Conservation (phyloP, 2,113 vertebrate species). For the Malurus alboscapulatus region DNA sequence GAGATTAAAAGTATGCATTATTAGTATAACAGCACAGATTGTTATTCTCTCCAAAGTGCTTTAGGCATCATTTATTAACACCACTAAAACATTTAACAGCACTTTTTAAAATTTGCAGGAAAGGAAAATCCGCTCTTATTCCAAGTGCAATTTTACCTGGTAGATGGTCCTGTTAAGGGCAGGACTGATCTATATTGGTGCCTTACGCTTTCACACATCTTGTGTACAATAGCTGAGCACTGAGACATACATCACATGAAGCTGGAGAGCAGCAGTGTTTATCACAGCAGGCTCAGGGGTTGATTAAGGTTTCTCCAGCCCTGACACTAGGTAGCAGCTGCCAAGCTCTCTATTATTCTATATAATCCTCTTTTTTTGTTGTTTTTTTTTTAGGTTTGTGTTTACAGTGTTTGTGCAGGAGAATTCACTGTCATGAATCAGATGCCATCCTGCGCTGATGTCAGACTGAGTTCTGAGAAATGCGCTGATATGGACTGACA, state of each 20-base stretch:
- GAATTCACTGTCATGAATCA: neutral
- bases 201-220: neutral
- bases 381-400: neutral
- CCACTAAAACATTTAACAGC: neutral
- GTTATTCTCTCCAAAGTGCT: neutral
- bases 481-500: neutral
- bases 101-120: neutral
- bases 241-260: neutral
- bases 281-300: neutral
- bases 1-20: neutral
- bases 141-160: neutral
- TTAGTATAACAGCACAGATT: neutral
- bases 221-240: neutral
- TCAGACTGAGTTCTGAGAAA: neutral
- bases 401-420: neutral
- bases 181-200: neutral
- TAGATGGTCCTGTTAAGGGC: neutral
- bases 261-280: neutral
- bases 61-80: slow-evolving; percentile 29
- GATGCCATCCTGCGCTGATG: neutral
- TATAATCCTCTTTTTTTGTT: neutral
- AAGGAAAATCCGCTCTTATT: neutral
- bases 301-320: neutral
- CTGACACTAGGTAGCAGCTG: neutral
- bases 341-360: neutral